Evolutionary conservation across 1,140 invertebrate species (phyloP).

Genomic region (Gyrodactylus bullatarudis): DNA sequence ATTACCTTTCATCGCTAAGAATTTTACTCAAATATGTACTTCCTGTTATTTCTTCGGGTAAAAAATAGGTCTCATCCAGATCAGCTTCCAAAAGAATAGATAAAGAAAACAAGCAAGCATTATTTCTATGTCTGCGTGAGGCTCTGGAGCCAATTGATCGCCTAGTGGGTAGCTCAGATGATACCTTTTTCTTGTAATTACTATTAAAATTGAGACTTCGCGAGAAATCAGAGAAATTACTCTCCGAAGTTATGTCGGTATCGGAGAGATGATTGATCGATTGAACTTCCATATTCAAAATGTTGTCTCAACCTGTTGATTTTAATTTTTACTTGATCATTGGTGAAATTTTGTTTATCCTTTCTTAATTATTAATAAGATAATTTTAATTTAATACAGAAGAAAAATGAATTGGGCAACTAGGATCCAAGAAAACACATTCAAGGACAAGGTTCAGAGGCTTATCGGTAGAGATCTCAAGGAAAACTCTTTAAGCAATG

Average conservation of each 20-base stretch:
- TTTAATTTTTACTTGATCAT: background rate
- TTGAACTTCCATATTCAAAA: background rate
- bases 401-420: background rate
- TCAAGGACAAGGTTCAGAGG: background rate
- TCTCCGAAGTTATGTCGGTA: background rate
- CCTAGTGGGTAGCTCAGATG: background rate
- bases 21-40: background rate
- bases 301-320: background rate
- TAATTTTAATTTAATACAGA: background rate
- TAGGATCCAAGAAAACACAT: background rate
- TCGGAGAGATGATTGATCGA: background rate
- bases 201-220: background rate
- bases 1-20: background rate
- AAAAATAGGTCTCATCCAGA: background rate
- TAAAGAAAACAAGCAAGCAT: background rate
- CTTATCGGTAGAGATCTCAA: background rate
- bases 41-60: background rate
- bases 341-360: background rate
- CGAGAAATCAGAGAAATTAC: background rate
- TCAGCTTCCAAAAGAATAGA: background rate
- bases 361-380: background rate
- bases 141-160: background rate
- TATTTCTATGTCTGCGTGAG: background rate
- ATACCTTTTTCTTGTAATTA: background rate
- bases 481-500: background rate